These are phyloP conservation scores for Pontoporia blainvillei DNA, from an alignment of 2,113 vertebrate genomes.

Conservation along the genomic window DNA sequence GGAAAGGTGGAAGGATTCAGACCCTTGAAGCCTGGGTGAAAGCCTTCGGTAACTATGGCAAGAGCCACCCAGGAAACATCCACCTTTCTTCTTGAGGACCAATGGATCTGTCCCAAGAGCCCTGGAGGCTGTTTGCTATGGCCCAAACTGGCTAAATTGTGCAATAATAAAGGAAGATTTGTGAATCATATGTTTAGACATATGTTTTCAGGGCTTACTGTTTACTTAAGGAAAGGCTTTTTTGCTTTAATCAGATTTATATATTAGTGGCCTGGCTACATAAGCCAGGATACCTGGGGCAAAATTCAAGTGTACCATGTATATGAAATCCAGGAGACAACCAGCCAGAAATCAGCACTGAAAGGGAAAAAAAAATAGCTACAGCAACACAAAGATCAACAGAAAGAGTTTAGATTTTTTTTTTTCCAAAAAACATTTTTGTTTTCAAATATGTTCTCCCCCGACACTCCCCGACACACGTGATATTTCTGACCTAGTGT, in stretches of 20 bases:
- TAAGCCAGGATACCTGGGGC: not conserved
- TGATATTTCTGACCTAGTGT: not conserved
- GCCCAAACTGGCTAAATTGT: not conserved
- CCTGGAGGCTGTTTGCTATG: not conserved
- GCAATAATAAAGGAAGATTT: not conserved
- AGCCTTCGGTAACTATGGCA: not conserved
- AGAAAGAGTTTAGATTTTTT: not conserved
- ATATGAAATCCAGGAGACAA: not conserved
- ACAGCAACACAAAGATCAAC: not conserved
- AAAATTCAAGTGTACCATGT: not conserved
- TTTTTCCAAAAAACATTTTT: not conserved
- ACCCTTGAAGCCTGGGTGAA: not conserved
- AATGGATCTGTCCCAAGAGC: not conserved
- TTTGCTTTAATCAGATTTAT: not conserved
- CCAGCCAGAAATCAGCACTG: not conserved
- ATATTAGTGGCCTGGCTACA: not conserved
- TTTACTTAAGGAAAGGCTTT: constrained; percentile 2
- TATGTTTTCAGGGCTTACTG: not conserved
- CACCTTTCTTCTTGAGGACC: constrained; percentile 1
- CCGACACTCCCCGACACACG: not conserved
- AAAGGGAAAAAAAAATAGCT: not conserved
- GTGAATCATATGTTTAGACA: not conserved
- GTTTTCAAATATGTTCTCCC: not conserved
- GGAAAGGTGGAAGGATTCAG: not conserved
- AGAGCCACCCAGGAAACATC: not conserved